Percentiles rank a stretch among this genome's conserved stretches.
Conservation (phyloP, 2,797 vertebrate genomes). For the Myotis vivesi region DNA sequence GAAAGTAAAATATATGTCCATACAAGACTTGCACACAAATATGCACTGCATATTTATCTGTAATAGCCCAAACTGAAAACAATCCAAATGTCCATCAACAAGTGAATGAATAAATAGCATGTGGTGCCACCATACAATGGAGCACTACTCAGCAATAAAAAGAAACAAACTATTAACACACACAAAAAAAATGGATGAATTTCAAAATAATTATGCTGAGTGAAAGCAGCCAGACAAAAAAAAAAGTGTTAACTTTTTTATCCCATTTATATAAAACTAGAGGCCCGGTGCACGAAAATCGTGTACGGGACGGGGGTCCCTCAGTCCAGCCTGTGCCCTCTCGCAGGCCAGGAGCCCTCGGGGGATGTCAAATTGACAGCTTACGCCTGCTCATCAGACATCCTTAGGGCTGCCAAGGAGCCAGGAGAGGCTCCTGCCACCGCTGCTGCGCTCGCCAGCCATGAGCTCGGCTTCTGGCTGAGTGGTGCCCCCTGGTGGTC, state of each 20-base stretch:
- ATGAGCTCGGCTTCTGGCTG: no score
- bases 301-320: rapidly evolving
- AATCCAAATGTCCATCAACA: neutral
- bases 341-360: no score
- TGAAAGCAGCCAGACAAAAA: neutral
- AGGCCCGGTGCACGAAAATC: no score
- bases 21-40: neutral
- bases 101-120: neutral
- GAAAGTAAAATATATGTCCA: neutral
- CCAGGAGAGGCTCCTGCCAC: no score
- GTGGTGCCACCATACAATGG: neutral
- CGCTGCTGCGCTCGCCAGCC: no score
- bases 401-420: no score
- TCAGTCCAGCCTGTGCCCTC: no score
- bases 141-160: neutral
- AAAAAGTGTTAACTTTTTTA: neutral
- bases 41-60: neutral
- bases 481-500: no score
- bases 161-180: neutral
- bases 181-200: neutral
- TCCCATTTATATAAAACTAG: neutral
- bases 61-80: neutral
- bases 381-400: no score
- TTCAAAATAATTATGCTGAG: neutral
- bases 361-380: no score